Percentiles rank a stretch among this genome's conserved stretches.
phyloP scores from a whole-genome alignment of 1,140 invertebrate genomes.

The Dolichoris vasculosae region DNA sequence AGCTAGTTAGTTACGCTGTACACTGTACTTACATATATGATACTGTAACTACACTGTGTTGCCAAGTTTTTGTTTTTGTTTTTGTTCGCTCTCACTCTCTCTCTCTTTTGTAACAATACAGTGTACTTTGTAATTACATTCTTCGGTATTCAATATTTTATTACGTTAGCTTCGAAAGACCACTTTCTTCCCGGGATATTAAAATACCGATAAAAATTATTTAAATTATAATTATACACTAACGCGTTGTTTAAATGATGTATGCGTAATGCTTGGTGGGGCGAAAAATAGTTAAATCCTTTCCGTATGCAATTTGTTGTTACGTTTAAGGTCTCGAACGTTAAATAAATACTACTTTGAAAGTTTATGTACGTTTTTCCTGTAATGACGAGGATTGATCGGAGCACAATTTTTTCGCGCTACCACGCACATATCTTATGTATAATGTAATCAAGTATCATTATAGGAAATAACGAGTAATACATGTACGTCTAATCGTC shows the following conservation, averaged over 20 bases:
- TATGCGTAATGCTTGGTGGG: neutral
- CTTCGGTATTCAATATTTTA: neutral
- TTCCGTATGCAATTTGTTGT: neutral
- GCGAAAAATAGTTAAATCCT: neutral
- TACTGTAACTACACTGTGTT: neutral
- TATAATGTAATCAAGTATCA: slow-evolving; percentile 20
- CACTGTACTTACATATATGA: neutral
- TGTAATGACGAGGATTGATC: neutral
- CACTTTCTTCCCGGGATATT: neutral
- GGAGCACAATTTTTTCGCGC: slow-evolving; percentile 1
- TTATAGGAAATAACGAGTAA: slow-evolving; percentile 34
- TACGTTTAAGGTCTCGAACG: neutral
- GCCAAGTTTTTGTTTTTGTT: neutral
- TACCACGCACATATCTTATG: slow-evolving; percentile 10
- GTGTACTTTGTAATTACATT: neutral
- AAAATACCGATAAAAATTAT: neutral
- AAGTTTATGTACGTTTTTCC: neutral
- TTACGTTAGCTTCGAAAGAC: neutral
- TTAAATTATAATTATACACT: neutral
- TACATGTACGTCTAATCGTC: slow-evolving; percentile 18
- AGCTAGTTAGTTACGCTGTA: neutral
- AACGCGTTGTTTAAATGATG: neutral
- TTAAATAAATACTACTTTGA: neutral
- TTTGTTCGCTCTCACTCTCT: neutral
- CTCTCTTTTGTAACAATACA: neutral